A percentile compares a stretch with the other conserved stretches of the same genome.
These are phyloP conservation scores for Mimumesa dahlbomi DNA, from an alignment of 2,888 invertebrate species.

Conservation along the genomic window DNA sequence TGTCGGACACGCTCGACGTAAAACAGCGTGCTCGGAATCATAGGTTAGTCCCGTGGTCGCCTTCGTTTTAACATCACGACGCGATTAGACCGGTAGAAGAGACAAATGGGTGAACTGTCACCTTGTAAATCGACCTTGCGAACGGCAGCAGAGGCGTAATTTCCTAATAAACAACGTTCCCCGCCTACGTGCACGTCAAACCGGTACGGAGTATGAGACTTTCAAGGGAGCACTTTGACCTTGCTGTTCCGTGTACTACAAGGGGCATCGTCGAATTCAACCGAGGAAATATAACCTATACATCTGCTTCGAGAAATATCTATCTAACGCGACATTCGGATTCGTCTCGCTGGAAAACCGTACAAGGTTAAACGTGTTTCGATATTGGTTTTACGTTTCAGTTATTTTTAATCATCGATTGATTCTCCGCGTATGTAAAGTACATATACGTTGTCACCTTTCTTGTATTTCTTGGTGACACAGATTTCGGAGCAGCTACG, in stretches of 20 bases:
- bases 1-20: too few species aligned
- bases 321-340: background rate
- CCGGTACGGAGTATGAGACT: slow-evolving; percentile 25
- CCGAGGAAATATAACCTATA: slow-evolving; percentile 21
- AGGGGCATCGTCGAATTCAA: slow-evolving; percentile 16
- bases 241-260: slow-evolving; percentile 1
- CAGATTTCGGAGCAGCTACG: background rate
- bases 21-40: slow-evolving; percentile 29
- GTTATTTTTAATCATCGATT: too few species aligned
- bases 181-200: slow-evolving; percentile 2
- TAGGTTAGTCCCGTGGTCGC: slow-evolving; percentile 46
- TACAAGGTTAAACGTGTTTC: too few species aligned
- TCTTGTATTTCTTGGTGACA: background rate
- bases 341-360: background rate
- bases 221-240: slow-evolving; percentile 25
- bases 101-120: slow-evolving; percentile 32
- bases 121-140: slow-evolving; percentile 34
- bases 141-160: slow-evolving; percentile 28
- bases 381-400: too few species aligned
- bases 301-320: slow-evolving; percentile 2
- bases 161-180: slow-evolving; percentile 37
- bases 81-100: slow-evolving; percentile 22
- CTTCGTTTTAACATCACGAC: slow-evolving; percentile 34
- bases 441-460: too few species aligned
- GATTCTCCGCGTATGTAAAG: too few species aligned